Percentiles rank a stretch among this genome's conserved stretches.
Conservation (phyloP, 2,888 invertebrate species). For the Drosophila pseudotakahashii region DNA sequence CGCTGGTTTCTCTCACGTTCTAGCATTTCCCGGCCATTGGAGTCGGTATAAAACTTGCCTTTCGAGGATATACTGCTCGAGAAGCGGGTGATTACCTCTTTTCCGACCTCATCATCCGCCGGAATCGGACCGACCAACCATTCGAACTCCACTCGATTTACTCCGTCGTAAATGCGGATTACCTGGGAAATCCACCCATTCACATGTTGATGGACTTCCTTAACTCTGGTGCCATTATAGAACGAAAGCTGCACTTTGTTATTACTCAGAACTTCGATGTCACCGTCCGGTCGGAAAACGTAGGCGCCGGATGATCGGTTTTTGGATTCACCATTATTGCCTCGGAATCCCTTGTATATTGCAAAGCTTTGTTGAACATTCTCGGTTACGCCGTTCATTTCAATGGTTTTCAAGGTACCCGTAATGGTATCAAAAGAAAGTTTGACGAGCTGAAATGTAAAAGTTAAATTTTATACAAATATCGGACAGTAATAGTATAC, state of each 20-base stretch:
- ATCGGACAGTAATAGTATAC: constrained; percentile 3
- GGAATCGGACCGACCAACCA: constrained; percentile 92
- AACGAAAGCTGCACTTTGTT: constrained; percentile 68
- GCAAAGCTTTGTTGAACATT: constrained; percentile 87
- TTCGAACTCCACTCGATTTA: constrained; percentile 87
- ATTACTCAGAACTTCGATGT: constrained; percentile 49
- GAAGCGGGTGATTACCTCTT: constrained; percentile 92
- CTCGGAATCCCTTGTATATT: constrained; percentile 89
- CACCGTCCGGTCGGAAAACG: constrained; percentile 90
- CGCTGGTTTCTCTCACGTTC: constrained; percentile 85
- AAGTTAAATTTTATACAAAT: neutral
- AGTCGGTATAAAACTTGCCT: constrained; percentile 94
- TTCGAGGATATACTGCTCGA: constrained; percentile 87
- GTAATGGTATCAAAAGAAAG: constrained; percentile 62
- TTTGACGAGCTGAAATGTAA: constrained; percentile 68
- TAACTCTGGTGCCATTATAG: constrained; percentile 87
- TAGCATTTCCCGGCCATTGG: constrained; percentile 94
- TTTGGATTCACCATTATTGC: constrained; percentile 86
- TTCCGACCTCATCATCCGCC: constrained; percentile 88
- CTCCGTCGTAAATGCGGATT: constrained; percentile 87
- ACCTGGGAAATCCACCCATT: constrained; percentile 90
- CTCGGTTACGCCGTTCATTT: constrained; percentile 77
- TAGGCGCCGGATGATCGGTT: constrained; percentile 96
- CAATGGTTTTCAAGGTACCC: constrained; percentile 63
- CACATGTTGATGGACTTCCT: constrained; percentile 87